These are phyloP conservation scores for Holothuria glaberrima DNA, from an alignment of 35 echinoderm and acorn worm genomes.

Conservation along the genomic window DNA sequence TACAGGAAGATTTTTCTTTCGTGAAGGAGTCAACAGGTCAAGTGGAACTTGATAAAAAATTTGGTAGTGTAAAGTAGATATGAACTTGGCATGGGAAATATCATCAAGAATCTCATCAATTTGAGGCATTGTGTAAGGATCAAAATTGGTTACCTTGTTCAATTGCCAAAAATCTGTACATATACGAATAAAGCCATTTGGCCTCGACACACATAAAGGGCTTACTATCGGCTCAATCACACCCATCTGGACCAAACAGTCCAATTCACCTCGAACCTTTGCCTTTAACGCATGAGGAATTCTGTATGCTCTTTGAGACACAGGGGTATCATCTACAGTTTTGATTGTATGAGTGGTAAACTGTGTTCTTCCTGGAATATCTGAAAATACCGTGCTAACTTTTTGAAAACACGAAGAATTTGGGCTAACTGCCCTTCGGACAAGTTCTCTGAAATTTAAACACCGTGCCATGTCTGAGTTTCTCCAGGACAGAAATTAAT, in stretches of 20 bases:
- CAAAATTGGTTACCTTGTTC: slow-evolving; percentile 20
- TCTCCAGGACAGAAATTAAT: no score
- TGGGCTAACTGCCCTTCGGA: no score
- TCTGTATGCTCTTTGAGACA: no score
- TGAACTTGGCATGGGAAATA: slow-evolving; percentile 15
- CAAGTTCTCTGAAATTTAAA: no score
- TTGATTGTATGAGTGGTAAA: neutral
- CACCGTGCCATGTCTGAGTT: neutral
- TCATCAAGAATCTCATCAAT: slow-evolving; percentile 55
- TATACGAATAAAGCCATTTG: neutral
- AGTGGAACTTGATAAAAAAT: slow-evolving; percentile 41
- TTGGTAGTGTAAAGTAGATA: slow-evolving; percentile 36
- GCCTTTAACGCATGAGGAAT: neutral
- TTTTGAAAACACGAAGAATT: no score
- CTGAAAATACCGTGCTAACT: no score
- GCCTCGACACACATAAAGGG: neutral
- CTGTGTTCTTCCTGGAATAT: no score
- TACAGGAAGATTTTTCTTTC: slow-evolving; percentile 4
- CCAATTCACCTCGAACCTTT: neutral
- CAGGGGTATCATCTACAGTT: neutral
- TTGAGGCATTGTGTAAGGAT: neutral
- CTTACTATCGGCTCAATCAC: neutral
- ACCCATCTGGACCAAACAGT: no score
- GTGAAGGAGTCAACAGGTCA: neutral
- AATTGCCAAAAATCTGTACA: no score